phyloP scores from a whole-genome alignment of 2,113 vertebrate species.

The Ovis canadensis region DNA sequence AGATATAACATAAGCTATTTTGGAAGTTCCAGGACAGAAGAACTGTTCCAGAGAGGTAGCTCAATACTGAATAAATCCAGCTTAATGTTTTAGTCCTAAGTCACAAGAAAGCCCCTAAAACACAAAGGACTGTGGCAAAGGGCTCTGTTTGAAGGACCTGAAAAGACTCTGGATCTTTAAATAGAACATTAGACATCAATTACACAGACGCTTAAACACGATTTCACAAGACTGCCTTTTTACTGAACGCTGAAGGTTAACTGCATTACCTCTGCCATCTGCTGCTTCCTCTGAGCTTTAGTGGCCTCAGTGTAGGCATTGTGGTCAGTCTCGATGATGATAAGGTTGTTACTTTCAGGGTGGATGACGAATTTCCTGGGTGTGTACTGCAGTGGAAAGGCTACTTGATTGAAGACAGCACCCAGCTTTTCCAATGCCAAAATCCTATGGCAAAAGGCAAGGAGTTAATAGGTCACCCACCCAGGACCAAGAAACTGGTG shows the following conservation, averaged over 20 bases:
- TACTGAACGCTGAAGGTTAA: background rate
- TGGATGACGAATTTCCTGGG: constrained; percentile 98
- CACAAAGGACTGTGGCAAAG: background rate
- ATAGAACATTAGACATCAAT: background rate
- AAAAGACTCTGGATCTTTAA: background rate
- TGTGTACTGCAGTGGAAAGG: constrained; percentile 96
- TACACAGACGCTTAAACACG: background rate
- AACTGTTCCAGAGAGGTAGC: background rate
- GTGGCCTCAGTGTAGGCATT: constrained; percentile 98
- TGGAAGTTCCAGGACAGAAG: background rate
- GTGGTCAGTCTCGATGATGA: constrained; percentile 97
- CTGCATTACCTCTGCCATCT: constrained; percentile 94
- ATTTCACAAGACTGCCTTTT: background rate
- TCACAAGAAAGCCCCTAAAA: background rate
- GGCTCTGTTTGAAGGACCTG: background rate
- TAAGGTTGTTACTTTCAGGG: constrained; percentile 95
- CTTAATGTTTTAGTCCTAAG: background rate
- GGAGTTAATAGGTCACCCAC: background rate
- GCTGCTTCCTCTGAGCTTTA: constrained; percentile 98
- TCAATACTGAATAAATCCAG: background rate
- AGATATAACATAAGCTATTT: background rate
- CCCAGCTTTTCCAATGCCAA: constrained; percentile 97
- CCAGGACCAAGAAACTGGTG: background rate
- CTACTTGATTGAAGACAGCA: constrained; percentile 98
- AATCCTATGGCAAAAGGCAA: constrained; percentile 83